Evolutionary conservation across 2,797 vertebrate species (phyloP).

Genomic region (Nannoperca obscura): DNA sequence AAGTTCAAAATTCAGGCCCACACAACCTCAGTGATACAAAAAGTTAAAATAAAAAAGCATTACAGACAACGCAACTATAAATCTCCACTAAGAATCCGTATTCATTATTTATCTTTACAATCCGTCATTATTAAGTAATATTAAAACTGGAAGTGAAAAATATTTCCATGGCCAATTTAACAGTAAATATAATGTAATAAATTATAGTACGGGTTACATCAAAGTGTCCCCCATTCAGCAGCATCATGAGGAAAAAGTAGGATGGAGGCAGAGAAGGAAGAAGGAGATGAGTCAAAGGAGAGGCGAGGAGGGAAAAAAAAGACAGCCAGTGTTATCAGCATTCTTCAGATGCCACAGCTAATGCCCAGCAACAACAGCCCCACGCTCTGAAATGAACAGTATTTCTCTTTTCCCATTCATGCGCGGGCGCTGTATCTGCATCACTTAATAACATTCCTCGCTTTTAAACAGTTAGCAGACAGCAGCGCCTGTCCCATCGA

Average conservation of each 20-base stretch:
- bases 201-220: neutral
- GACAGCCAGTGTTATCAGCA: constrained; percentile 80
- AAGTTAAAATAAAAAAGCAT: neutral
- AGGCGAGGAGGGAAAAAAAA: constrained; percentile 54
- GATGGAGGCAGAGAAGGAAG: constrained; percentile 46
- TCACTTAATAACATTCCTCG: constrained; percentile 95
- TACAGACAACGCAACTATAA: neutral
- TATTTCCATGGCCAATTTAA: neutral
- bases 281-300: constrained; percentile 61
- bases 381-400: constrained; percentile 97
- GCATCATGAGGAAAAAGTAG: constrained; percentile 7
- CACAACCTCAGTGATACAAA: neutral
- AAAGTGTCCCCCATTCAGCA: constrained; percentile 24
- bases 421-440: constrained; percentile 90
- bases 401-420: constrained; percentile 96
- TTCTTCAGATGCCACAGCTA: constrained; percentile 93
- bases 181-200: constrained; percentile 12
- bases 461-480: constrained; percentile 92
- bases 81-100: neutral
- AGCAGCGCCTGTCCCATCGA: constrained; percentile 71
- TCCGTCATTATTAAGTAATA: neutral
- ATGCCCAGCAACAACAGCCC: constrained; percentile 91
- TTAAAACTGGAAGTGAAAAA: neutral
- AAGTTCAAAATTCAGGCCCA: neutral
- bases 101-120: neutral